A percentile compares a stretch with the other conserved stretches of the same genome.
phyloP scores from a whole-genome alignment of 2,113 vertebrate species.

The Catharus fuscescens region DNA sequence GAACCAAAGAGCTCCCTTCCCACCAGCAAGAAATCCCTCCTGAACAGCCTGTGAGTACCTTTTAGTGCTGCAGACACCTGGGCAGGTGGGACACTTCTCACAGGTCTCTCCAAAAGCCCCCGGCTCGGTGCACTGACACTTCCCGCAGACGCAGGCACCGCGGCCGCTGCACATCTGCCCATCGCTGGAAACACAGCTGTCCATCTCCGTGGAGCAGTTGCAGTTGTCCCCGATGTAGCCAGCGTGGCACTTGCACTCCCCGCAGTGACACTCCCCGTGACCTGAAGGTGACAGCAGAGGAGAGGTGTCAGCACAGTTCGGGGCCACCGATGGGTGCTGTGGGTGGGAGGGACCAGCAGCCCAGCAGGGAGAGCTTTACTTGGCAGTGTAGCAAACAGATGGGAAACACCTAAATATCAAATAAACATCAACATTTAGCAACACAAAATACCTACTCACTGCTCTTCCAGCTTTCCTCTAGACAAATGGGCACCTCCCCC shows the following conservation, averaged over 20 bases:
- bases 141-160: conserved; percentile 87
- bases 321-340: accelerated
- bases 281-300: conserved; percentile 69
- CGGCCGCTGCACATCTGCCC: conserved; percentile 92
- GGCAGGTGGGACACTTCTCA: conserved; percentile 96
- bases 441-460: neutral
- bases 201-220: conserved; percentile 89
- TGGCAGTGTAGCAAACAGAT: neutral
- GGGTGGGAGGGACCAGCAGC: neutral
- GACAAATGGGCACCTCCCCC: neutral
- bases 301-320: neutral
- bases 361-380: neutral
- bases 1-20: neutral
- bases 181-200: conserved; percentile 80
- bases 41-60: conserved; percentile 71
- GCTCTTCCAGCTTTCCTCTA: neutral
- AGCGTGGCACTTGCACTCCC: conserved; percentile 92
- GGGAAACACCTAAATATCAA: neutral
- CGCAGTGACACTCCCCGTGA: conserved; percentile 94
- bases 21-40: neutral
- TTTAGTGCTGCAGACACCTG: conserved; percentile 90
- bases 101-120: conserved; percentile 94
- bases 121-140: conserved; percentile 88
- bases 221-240: conserved; percentile 94
- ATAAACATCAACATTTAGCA: neutral